phyloP scores from a whole-genome alignment of 2,888 invertebrate species.

The Cheilosia vernalis region DNA sequence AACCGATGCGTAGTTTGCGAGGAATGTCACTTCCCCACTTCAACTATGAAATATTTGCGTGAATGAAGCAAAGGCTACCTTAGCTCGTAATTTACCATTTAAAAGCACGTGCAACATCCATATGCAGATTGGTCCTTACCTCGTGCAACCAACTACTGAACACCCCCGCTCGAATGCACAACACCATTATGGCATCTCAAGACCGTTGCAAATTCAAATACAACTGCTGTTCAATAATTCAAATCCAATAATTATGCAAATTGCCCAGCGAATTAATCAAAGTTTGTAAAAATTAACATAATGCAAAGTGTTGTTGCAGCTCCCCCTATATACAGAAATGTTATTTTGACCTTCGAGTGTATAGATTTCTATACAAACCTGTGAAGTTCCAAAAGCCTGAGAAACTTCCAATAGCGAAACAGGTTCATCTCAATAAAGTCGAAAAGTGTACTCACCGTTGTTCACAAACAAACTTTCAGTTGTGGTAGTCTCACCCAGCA shows the following conservation, averaged over 20 bases:
- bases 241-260: constrained; percentile 34
- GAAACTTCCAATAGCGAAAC: constrained; percentile 4
- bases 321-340: neutral
- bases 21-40: no score
- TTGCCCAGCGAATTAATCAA: constrained; percentile 19
- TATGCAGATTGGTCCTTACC: neutral
- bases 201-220: constrained; percentile 26
- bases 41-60: no score
- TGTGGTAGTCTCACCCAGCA: constrained; percentile 25
- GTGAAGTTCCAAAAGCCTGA: neutral
- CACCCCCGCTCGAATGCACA: neutral
- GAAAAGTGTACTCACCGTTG: constrained; percentile 34
- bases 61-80: no score
- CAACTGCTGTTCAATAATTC: constrained; percentile 16
- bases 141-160: constrained; percentile 2
- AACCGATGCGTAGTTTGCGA: no score
- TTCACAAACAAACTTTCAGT: constrained; percentile 2
- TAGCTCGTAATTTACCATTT: neutral
- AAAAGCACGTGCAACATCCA: constrained; percentile 1
- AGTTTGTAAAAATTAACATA: constrained; percentile 12
- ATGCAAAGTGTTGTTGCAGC: neutral
- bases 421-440: constrained; percentile 30
- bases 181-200: constrained; percentile 16
- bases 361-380: neutral
- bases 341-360: neutral